phyloP scores from a whole-genome alignment of 2,113 vertebrate genomes.

The Peucedramus taeniatus region DNA sequence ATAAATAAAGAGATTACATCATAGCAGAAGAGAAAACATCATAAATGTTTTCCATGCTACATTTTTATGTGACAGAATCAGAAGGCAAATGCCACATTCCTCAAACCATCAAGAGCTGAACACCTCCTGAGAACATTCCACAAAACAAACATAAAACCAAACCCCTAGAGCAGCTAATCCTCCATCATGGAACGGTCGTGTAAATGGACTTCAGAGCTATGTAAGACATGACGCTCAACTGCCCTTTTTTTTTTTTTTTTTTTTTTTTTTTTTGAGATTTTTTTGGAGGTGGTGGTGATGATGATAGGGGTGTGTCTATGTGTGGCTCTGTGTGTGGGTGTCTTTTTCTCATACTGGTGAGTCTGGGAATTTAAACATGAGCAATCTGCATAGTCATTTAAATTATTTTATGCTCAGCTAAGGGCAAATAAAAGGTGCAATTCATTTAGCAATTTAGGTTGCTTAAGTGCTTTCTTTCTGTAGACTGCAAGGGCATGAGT shows the following conservation, averaged over 20 bases:
- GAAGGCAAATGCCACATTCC: background rate
- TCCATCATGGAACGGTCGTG: background rate
- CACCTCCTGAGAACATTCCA: background rate
- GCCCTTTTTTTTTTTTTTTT: background rate
- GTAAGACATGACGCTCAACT: background rate
- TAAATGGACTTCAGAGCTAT: background rate
- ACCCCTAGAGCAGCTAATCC: background rate
- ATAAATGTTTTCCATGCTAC: background rate
- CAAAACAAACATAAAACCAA: background rate
- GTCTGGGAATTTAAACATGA: background rate
- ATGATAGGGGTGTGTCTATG: no score
- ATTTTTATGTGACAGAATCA: background rate
- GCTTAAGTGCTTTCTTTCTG: background rate
- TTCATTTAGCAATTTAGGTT: background rate
- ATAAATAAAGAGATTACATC: background rate
- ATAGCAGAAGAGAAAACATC: background rate
- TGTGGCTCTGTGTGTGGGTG: accelerated
- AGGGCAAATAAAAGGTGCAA: background rate
- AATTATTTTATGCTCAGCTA: background rate
- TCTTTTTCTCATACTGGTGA: background rate
- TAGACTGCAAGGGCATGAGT: background rate
- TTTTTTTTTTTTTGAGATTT: background rate
- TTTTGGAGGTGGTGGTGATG: background rate
- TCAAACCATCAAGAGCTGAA: background rate
- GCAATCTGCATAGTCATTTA: background rate